phyloP scores from a whole-genome alignment of 2,888 invertebrate species.

The Heliconius sara region DNA sequence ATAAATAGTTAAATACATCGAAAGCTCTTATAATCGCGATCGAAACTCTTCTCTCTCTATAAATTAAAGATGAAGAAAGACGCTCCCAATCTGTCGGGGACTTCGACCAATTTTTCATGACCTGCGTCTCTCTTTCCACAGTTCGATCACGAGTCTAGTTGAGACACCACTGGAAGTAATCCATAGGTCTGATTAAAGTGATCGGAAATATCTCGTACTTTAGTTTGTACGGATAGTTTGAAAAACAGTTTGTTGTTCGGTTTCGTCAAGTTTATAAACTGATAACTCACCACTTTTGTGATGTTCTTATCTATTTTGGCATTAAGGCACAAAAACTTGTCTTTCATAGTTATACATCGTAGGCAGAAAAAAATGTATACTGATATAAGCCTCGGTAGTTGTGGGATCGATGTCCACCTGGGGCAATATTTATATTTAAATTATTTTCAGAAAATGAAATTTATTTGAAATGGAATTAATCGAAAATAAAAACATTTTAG shows the following conservation, averaged over 20 bases:
- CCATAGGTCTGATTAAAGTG: conserved; percentile 17
- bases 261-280: conserved; percentile 19
- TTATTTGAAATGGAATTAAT: no score
- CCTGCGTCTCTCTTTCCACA: background rate
- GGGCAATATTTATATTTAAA: background rate
- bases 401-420: background rate
- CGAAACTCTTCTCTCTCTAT: conserved; percentile 15
- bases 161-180: conserved; percentile 3
- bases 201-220: conserved; percentile 25
- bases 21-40: conserved; percentile 7
- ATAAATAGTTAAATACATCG: background rate
- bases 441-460: background rate
- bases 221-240: conserved; percentile 22
- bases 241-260: conserved; percentile 24
- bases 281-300: conserved; percentile 15
- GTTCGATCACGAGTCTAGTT: background rate
- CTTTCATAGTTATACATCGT: background rate
- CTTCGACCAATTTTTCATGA: conserved; percentile 9
- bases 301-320: background rate
- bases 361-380: background rate
- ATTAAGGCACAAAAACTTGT: background rate
- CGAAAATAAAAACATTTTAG: no score
- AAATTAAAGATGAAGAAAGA: conserved; percentile 26
- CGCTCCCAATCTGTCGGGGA: conserved; percentile 22
- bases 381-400: background rate